These are phyloP conservation scores for Oscheius sp. DNA, from an alignment of 2,888 invertebrate species.

Conservation along the genomic window DNA sequence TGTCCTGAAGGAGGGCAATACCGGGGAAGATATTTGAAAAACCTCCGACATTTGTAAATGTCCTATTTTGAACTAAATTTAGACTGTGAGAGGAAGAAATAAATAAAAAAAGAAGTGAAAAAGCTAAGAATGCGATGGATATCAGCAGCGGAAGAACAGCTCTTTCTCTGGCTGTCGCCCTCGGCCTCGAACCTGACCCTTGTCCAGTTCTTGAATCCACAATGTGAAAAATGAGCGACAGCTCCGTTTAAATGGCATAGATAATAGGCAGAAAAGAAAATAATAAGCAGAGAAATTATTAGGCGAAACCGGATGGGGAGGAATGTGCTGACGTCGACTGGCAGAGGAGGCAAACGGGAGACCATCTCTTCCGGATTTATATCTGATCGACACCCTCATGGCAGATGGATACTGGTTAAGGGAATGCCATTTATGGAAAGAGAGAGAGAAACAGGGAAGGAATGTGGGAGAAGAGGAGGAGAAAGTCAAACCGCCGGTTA, in stretches of 20 bases:
- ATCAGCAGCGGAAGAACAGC: background rate
- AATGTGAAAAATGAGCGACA: conserved; percentile 11
- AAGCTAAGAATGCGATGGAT: background rate
- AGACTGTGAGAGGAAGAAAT: background rate
- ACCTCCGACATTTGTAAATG: too few relatives aligned
- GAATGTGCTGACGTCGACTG: conserved; percentile 5
- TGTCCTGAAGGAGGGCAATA: too few relatives aligned
- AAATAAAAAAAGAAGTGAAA: background rate
- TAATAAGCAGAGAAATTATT: too few relatives aligned
- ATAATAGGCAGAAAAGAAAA: too few relatives aligned
- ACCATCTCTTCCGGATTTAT: background rate
- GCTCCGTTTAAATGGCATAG: background rate
- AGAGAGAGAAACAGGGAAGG: conserved; percentile 13
- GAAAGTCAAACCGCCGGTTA: background rate
- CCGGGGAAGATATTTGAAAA: too few relatives aligned
- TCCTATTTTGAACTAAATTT: too few relatives aligned
- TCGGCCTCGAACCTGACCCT: conserved; percentile 3
- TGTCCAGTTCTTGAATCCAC: conserved; percentile 37
- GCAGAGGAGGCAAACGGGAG: too few relatives aligned
- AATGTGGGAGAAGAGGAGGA: background rate
- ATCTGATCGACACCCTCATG: background rate
- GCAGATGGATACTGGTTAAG: background rate
- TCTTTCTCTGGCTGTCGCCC: background rate
- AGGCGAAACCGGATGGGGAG: too few relatives aligned
- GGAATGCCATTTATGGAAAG: background rate